Base-by-base conservation (phyloP, 2,888 invertebrate species). In the Ectropis crepuscularia region DNA sequence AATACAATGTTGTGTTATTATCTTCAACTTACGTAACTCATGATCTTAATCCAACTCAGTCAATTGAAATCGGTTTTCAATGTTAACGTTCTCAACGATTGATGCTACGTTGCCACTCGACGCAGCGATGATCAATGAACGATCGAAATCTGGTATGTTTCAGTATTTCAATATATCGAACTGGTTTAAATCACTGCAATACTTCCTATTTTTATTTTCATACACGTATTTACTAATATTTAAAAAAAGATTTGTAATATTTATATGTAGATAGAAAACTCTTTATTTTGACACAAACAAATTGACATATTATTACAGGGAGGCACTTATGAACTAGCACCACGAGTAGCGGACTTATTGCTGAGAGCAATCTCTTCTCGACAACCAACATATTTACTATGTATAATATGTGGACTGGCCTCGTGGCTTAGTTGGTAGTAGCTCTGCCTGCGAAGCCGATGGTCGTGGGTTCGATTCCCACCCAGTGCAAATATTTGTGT, bases 131-230 rank as follows among this genome's bases (percentile, higher is more conserved):
- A 36, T 53, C 55, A 39, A 39, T 55, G 47, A 55, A 39, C 39
- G 39, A 55, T 47, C 43, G 11, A 43, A n/a, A 39, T 47, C 39
- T 55, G 39, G 47, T 47, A 47, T 47, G 37, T 10, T 37, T 54
- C 10, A 46, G 47, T 47, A 7, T 10, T 11, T 55, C 47, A 10
- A 12, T 12, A 53, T 6, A 16, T 28, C 43, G 42, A 38, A 47
- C 16, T 37, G 16, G 11, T 8, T 46, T 28, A 36, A 16, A 42
- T 47, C 16, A 16, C 16, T 28, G 38, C 16, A 16, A 12, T 45
- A 10, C 47, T 39, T 55, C 47, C 38, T 47, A 16, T 16, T 55
- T 28, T 47, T n/a, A 5, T 45, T 55, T 46, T 39, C 16, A 46
- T 2, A 36, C 16, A 16, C 11, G 36, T 11, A 8, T 37, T 37